phyloP scores from a whole-genome alignment of 2,113 vertebrate species.

The Brachyistius frenatus region DNA sequence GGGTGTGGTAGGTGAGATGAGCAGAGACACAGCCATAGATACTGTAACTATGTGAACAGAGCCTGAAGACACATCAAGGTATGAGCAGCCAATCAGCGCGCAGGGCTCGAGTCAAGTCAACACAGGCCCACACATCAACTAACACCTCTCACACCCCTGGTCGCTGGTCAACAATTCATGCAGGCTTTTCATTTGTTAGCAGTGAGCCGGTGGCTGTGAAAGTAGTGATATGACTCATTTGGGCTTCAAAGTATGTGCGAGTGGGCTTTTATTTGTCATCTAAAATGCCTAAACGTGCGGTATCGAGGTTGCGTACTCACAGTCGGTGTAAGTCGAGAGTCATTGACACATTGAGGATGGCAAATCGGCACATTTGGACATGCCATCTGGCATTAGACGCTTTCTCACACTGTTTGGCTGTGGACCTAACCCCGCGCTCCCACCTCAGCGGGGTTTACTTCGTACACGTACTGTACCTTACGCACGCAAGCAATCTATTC shows the following conservation, averaged over 20 bases:
- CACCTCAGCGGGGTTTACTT: conserved; percentile 48
- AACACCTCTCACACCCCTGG: conserved; percentile 6
- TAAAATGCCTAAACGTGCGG: conserved; percentile 43
- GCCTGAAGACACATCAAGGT: conserved; percentile 62
- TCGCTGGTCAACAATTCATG: conserved; percentile 32
- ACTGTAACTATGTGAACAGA: conserved; percentile 81
- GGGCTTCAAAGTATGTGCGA: conserved; percentile 40
- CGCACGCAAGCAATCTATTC: conserved; percentile 32
- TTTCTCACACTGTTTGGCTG: conserved; percentile 65
- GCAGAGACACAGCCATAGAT: conserved; percentile 75
- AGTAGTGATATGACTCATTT: conserved; percentile 51
- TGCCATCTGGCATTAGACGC: conserved; percentile 77
- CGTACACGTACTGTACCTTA: conserved; percentile 40
- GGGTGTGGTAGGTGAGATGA: conserved; percentile 75
- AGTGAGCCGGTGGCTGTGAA: conserved; percentile 39
- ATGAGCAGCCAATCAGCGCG: conserved; percentile 69
- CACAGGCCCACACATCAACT: conserved; percentile 3
- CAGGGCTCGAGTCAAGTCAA: conserved; percentile 49
- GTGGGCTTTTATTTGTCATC: conserved; percentile 54
- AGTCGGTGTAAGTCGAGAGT: conserved; percentile 32
- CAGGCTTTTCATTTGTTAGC: conserved; percentile 8
- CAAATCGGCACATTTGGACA: conserved; percentile 71
- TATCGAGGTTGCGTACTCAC: conserved; percentile 28
- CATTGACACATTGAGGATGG: conserved; percentile 63
- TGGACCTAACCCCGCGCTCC: conserved; percentile 54